These are phyloP conservation scores for Amblyjoppa proteus DNA, from an alignment of 2,888 invertebrate genomes.

Conservation along the genomic window DNA sequence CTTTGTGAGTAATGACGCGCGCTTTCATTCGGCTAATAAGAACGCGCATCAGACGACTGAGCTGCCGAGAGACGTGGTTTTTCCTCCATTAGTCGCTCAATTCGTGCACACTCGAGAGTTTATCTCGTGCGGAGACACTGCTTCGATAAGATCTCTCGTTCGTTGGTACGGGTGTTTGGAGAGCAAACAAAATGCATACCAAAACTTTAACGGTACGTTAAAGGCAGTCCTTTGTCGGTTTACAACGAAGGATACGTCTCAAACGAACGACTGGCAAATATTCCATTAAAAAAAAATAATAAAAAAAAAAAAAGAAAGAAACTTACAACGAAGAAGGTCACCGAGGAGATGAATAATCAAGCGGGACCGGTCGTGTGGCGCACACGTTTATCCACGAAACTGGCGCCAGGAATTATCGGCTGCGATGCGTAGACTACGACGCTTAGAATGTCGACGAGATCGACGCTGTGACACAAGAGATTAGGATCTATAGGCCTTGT, in stretches of 20 bases:
- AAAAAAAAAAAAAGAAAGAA: not conserved
- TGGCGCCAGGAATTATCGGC: conserved; percentile 17
- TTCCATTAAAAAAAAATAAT: not conserved
- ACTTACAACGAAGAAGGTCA: not conserved
- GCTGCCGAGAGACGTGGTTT: conserved; percentile 27
- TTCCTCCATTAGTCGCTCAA: conserved; percentile 7
- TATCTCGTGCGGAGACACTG: conserved; percentile 8
- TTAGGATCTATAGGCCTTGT: conserved; percentile 8
- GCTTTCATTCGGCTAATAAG: conserved; percentile 80
- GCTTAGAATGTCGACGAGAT: conserved; percentile 5
- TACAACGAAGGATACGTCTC: not conserved
- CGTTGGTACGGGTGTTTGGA: not conserved
- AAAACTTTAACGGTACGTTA: not conserved
- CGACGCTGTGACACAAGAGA: conserved; percentile 3
- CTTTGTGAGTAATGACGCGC: conserved; percentile 75
- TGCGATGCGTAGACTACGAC: not conserved
- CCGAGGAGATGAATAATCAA: not conserved
- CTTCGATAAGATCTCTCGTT: conserved; percentile 16
- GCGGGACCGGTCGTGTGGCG: not conserved
- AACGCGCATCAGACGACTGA: conserved; percentile 49
- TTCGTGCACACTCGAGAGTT: not conserved
- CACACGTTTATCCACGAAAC: not conserved
- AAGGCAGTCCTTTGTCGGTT: not conserved
- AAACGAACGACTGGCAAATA: not conserved
- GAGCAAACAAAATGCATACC: not conserved